Conservation (phyloP, 35 echinoderm and acorn worm genomes). For the Apostichopus japonicus region DNA sequence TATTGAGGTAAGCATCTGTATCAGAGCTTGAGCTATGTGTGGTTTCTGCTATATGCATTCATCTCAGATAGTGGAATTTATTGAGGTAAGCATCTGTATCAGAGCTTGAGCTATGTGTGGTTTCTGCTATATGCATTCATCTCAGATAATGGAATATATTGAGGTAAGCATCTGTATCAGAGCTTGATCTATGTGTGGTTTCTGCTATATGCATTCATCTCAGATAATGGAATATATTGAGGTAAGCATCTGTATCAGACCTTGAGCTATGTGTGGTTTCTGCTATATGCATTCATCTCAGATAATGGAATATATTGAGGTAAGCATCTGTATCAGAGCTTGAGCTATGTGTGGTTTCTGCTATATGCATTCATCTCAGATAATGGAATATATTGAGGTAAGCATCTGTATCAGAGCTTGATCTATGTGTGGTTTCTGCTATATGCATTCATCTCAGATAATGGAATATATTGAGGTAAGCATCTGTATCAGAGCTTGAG, state of each 20-base stretch:
- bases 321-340: slow-evolving; percentile 8
- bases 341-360: slow-evolving; percentile 9
- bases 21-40: not conserved
- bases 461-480: slow-evolving; percentile 91
- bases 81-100: slow-evolving; percentile 68
- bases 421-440: slow-evolving; percentile 29
- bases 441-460: slow-evolving; percentile 62
- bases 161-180: slow-evolving; percentile 62
- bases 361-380: slow-evolving; percentile 60
- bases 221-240: slow-evolving; percentile 84
- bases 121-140: slow-evolving; percentile 61
- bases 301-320: slow-evolving; percentile 89
- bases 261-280: not conserved
- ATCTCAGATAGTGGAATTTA: slow-evolving; percentile 72
- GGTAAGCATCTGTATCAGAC: slow-evolving; percentile 48
- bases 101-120: not conserved
- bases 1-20: slow-evolving; percentile 74
- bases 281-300: slow-evolving; percentile 64
- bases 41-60: slow-evolving; percentile 61
- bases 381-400: slow-evolving; percentile 93
- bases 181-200: not conserved
- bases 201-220: slow-evolving; percentile 62
- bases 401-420: not conserved
- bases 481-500: not conserved
- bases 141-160: slow-evolving; percentile 78